Conservation (phyloP, 2,113 vertebrate genomes). For the Kryptolebias marmoratus region DNA sequence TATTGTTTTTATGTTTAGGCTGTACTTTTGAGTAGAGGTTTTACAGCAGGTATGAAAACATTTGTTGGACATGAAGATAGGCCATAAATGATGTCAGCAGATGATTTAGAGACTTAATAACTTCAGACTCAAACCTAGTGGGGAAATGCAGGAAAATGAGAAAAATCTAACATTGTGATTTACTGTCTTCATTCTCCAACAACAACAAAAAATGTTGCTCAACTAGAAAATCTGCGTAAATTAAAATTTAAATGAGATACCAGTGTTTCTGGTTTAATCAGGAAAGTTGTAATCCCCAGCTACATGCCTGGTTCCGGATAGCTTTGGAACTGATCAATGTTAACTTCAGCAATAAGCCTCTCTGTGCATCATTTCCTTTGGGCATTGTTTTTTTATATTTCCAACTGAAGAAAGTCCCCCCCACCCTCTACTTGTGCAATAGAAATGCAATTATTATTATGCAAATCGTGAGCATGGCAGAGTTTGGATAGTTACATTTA, state of each 20-base stretch:
- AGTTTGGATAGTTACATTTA: too few species aligned
- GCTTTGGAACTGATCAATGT: neutral
- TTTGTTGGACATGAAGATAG: conserved; percentile 1
- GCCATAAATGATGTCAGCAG: conserved; percentile 12
- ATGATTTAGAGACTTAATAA: conserved; percentile 50
- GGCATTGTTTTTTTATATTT: neutral
- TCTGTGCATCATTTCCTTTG: neutral
- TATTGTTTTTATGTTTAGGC: conserved; percentile 9
- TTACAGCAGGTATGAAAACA: neutral
- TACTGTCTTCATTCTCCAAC: neutral
- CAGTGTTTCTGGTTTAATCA: neutral
- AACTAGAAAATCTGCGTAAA: neutral
- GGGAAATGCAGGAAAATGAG: conserved; percentile 4
- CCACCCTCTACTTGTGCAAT: too few species aligned
- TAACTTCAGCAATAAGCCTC: conserved; percentile 8
- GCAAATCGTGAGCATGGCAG: neutral
- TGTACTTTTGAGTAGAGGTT: neutral
- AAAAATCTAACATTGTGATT: neutral
- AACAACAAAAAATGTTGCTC: neutral
- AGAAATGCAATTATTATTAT: too few species aligned
- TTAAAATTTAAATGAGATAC: too few species aligned
- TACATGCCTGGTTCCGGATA: neutral
- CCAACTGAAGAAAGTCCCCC: neutral
- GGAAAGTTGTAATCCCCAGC: neutral
- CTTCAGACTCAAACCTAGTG: neutral